Evolutionary conservation across 2,888 invertebrate genomes (phyloP), one percentile per base, ranked within the genome.

Genomic region (Drosophila robusta): DNA sequence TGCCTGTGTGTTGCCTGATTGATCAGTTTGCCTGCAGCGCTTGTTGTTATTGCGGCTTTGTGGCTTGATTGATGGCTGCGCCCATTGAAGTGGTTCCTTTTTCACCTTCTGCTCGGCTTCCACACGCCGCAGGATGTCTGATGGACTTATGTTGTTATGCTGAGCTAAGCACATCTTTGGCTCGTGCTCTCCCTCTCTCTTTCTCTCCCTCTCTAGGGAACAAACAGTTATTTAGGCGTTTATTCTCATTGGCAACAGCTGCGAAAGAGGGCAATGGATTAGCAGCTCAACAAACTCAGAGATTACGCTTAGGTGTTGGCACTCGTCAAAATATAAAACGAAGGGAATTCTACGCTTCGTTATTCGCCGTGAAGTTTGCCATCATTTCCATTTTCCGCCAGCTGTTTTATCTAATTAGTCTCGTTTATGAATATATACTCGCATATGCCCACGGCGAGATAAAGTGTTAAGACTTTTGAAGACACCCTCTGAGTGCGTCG

Each of bases 1-100:
- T 42, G 29, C 39, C 39, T 38, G 32, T 58, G 46, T 63, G 57
- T 45, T 56, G 68, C 55, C 64, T 75, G 75, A 75, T 75, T 74
- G 70, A 75, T 78, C 61, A 70, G 70, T 49, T 65, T 47, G 51
- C 18, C 32, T 41, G 58, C 26, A 34, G 39, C n/a, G 47, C 44
- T 42, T 57, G 42, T 63, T 67, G 39, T 45, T 16, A 16, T 57
- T 71, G 74, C 54, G 60, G 69, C 60, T 77, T 73, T 78, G 62
- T 57, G 38, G 44, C 52, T 51, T 73, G 78, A 75, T 78, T 64
- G 74, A 75, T 73, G 78, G 7, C 46, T 60, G 18, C 54, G 50
- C 39, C 54, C 32, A 18, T 58, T 51, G 12, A 39, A 70, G 70
- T 70, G 44, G 32, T 18, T 41, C 26, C 36, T n/a, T 34, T 29